A percentile compares a stretch with the other conserved stretches of the same genome.
Conservation (phyloP, 1,140 invertebrate genomes). For the Whitmania pigra region DNA sequence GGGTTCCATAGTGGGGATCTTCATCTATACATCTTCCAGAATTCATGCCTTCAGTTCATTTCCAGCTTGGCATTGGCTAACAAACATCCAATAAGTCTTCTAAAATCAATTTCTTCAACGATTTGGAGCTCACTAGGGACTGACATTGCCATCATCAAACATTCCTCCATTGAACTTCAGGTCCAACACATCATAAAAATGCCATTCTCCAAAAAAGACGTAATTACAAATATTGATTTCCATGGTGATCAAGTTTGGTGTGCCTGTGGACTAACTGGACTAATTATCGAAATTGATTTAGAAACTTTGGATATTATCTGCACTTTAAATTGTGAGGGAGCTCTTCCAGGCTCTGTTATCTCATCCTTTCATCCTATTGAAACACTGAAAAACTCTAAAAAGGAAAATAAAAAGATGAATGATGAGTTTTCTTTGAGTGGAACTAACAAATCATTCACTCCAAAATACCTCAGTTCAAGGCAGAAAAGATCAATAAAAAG, state of each 20-base stretch:
- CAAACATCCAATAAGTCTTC: too few relatives aligned
- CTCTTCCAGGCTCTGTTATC: not conserved
- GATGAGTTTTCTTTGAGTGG: not conserved
- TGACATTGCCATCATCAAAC: too few relatives aligned
- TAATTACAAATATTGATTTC: not conserved
- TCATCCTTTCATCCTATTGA: not conserved
- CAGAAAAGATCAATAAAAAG: slow-evolving; percentile 6
- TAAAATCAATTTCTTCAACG: too few relatives aligned
- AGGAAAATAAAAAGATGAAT: not conserved
- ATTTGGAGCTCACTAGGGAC: too few relatives aligned
- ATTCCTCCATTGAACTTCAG: too few relatives aligned
- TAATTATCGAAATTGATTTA: slow-evolving; percentile 4
- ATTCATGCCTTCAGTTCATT: too few relatives aligned
- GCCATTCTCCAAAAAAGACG: too few relatives aligned
- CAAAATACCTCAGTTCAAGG: not conserved
- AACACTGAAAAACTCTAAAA: not conserved
- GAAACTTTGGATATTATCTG: slow-evolving; percentile 7
- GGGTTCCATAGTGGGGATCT: too few relatives aligned
- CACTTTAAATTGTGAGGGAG: not conserved
- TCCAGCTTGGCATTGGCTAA: too few relatives aligned
- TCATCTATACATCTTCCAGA: too few relatives aligned
- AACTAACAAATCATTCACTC: too few relatives aligned
- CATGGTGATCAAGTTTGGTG: slow-evolving; percentile 6
- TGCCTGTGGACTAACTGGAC: not conserved
- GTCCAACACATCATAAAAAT: too few relatives aligned